Evolutionary conservation across 2,888 invertebrate species (phyloP).

Genomic region (Lochmaea crataegi): DNA sequence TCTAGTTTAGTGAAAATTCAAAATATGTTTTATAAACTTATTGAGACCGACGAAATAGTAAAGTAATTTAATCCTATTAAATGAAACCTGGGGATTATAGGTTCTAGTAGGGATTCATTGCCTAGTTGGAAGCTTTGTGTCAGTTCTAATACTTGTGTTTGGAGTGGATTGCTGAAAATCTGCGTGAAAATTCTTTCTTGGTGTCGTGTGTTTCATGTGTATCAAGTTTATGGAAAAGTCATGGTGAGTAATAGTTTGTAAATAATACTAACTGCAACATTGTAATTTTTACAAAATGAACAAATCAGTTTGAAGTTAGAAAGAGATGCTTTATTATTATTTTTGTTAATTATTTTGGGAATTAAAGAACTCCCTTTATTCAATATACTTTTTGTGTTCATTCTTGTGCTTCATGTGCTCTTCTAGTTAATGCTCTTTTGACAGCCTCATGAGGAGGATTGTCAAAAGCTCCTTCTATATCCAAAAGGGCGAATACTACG

Average conservation of each 20-base stretch:
- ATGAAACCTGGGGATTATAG: conserved; percentile 48
- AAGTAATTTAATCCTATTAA: conserved; percentile 54
- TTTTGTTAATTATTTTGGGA: no score
- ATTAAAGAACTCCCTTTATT: no score
- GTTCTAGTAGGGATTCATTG: conserved; percentile 46
- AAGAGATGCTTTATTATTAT: no score
- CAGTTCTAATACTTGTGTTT: conserved; percentile 25
- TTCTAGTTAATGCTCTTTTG: no score
- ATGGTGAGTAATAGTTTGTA: conserved; percentile 13
- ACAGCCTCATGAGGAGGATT: no score
- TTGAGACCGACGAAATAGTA: conserved; percentile 46
- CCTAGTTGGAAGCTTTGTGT: conserved; percentile 37
- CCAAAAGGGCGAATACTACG: no score
- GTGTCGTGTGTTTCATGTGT: conserved; percentile 8
- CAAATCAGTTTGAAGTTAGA: no score
- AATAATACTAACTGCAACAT: no score
- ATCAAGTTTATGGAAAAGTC: background rate
- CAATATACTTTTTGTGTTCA: no score
- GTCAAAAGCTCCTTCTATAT: no score
- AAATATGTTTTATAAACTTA: conserved; percentile 12
- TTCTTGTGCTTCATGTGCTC: no score
- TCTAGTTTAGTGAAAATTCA: conserved; percentile 15
- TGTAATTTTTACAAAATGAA: no score
- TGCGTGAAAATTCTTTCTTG: background rate
- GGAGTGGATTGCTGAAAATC: conserved; percentile 13